Base-by-base conservation (phyloP, 2,113 vertebrate genomes). In the Xiphophorus hellerii region DNA sequence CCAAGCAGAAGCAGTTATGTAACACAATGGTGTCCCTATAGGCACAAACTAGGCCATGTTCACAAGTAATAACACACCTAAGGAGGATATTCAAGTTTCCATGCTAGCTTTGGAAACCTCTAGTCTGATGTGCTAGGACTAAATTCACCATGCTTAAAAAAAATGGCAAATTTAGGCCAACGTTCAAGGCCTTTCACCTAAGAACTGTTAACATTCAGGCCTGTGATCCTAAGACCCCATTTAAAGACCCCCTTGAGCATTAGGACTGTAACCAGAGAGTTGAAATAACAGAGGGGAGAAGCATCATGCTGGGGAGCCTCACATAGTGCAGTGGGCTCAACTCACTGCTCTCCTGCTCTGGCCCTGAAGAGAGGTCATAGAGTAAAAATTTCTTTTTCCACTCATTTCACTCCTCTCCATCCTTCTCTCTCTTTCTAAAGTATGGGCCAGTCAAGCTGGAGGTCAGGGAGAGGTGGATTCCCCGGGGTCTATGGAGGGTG, bases 241-340 rank as follows among this genome's bases (percentile, higher is more conserved):
- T 93, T 94, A 93, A 94, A 94, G 93, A 94, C 91, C 92, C 94
- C 92, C 94, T 84, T 93, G 94, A 91, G 94, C 93, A 90, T 90
- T 37, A 84, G 83, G 81, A 84, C 89, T 88, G 94, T 93, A 95
- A 95, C 94, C 67, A 86, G 92, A 95, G 93, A 95, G 88, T 83
- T 93, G 87, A 78, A 95, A 95, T 94, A 95, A 95, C 95, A 95
- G 78, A 85, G 80, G 25, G 64, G 79, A 72, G 80, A 71, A 73
- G 82, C 82, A 73, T 73, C 84, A 87, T 13, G 74, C 81, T 70
- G 81, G n/a, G 69, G 60, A 80, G 86, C 73, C 77, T 76, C 61
- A 78, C 62, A 80, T 87, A 81, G 84, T 58, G 74, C 69, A 73
- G 70, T 82, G 69, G 81, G 79, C 71, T 86, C 77, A 71, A 82